Conservation (phyloP, 1,140 invertebrate species). For the Drosophila mayri region DNA sequence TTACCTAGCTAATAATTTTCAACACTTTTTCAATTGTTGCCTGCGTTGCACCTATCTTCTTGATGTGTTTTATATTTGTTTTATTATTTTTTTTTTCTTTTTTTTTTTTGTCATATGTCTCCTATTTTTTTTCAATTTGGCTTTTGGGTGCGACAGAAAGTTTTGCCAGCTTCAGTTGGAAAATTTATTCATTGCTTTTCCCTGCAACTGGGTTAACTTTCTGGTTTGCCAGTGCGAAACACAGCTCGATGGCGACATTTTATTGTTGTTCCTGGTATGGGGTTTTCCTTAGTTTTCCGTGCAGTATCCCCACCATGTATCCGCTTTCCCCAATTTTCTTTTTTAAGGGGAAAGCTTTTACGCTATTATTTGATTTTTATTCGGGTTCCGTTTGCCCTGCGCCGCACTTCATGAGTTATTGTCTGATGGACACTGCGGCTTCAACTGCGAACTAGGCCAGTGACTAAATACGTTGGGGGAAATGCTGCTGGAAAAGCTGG, state of each 20-base stretch:
- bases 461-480: slow-evolving; percentile 27
- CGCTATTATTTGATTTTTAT: slow-evolving; percentile 81
- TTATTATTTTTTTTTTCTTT: slow-evolving; percentile 13
- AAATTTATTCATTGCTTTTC: slow-evolving; percentile 59
- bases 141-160: slow-evolving; percentile 35
- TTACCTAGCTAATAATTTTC: neutral
- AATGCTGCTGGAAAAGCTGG: neutral
- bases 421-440: slow-evolving; percentile 65
- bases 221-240: slow-evolving; percentile 21
- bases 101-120: slow-evolving; percentile 18
- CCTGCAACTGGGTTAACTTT: slow-evolving; percentile 70
- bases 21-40: neutral
- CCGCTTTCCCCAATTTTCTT: slow-evolving; percentile 7
- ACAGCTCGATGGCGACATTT: slow-evolving; percentile 54
- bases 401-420: slow-evolving; percentile 66
- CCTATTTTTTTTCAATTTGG: slow-evolving; percentile 16
- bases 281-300: slow-evolving; percentile 1
- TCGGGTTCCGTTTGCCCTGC: slow-evolving; percentile 44
- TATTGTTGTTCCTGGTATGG: slow-evolving; percentile 31
- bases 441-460: slow-evolving; percentile 73
- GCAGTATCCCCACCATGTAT: neutral
- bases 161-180: slow-evolving; percentile 19
- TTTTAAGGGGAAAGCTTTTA: slow-evolving; percentile 55
- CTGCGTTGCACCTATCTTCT: neutral
- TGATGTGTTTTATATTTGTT: neutral